Conservation (phyloP, 2,888 invertebrate genomes). For the Agonopterix heracliana region DNA sequence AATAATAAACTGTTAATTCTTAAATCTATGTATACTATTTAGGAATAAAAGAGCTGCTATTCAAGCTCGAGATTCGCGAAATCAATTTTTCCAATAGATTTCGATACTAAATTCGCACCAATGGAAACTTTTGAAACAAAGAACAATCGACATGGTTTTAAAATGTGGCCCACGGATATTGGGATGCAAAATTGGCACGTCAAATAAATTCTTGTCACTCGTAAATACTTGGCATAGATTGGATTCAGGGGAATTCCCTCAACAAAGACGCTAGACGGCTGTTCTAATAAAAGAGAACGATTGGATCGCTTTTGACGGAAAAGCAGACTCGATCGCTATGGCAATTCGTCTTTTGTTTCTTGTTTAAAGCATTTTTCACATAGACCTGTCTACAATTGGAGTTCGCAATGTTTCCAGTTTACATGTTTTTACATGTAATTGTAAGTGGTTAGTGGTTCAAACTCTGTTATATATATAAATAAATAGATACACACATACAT, state of each 20-base stretch:
- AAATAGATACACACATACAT: too few species aligned
- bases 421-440: too few species aligned
- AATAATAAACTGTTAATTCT: too few species aligned
- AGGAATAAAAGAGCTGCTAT: too few species aligned
- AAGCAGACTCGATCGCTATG: conserved; percentile 39
- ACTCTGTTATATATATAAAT: too few species aligned
- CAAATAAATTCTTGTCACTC: conserved; percentile 68
- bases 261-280: conserved; percentile 62
- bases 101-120: too few species aligned
- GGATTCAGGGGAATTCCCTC: conserved; percentile 59
- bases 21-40: too few species aligned
- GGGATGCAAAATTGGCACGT: conserved; percentile 52
- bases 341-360: conserved; percentile 29
- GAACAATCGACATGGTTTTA: background rate
- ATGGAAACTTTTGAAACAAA: background rate
- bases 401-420: background rate
- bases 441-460: too few species aligned
- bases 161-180: background rate
- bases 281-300: conserved; percentile 63
- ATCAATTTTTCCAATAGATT: too few species aligned
- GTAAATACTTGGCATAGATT: conserved; percentile 72
- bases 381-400: too few species aligned
- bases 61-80: too few species aligned
- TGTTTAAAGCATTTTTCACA: conserved; percentile 24
- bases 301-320: conserved; percentile 63